Percentiles rank a stretch among this genome's conserved stretches.
phyloP scores from a whole-genome alignment of 1,140 invertebrate species.

The Drosophila lini region DNA sequence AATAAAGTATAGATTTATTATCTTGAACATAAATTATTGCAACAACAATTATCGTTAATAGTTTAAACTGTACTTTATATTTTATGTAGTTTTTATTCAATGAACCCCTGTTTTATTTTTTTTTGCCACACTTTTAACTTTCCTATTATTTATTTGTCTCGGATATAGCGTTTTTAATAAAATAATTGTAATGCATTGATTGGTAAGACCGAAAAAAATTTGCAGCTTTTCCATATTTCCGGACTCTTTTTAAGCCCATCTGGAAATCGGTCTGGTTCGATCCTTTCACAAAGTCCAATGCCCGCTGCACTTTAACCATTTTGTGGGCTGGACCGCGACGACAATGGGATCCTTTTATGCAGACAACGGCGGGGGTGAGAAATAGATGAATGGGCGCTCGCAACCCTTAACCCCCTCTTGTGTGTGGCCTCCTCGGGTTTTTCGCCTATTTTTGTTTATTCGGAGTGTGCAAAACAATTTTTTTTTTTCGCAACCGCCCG shows the following conservation, averaged over 20 bases:
- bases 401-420: constrained; percentile 38
- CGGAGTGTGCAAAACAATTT: constrained; percentile 30
- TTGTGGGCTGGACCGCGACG: constrained; percentile 41
- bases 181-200: constrained; percentile 27
- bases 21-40: too few species aligned
- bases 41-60: too few species aligned
- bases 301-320: constrained; percentile 46
- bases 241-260: constrained; percentile 16
- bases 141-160: constrained; percentile 1
- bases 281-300: constrained; percentile 24
- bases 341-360: constrained; percentile 42
- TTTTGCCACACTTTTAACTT: neutral
- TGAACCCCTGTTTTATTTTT: neutral
- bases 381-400: constrained; percentile 54
- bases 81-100: too few species aligned
- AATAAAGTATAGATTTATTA: too few species aligned
- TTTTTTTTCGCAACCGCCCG: constrained; percentile 23
- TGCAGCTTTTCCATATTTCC: constrained; percentile 10
- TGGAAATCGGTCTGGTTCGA: constrained; percentile 21
- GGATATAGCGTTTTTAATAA: constrained; percentile 10
- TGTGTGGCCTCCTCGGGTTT: constrained; percentile 14
- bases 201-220: neutral
- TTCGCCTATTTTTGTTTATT: constrained; percentile 51
- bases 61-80: too few species aligned
- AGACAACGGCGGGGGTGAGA: constrained; percentile 29